Evolutionary conservation across 2,888 invertebrate species (phyloP).

Genomic region (Agonopterix arenella): DNA sequence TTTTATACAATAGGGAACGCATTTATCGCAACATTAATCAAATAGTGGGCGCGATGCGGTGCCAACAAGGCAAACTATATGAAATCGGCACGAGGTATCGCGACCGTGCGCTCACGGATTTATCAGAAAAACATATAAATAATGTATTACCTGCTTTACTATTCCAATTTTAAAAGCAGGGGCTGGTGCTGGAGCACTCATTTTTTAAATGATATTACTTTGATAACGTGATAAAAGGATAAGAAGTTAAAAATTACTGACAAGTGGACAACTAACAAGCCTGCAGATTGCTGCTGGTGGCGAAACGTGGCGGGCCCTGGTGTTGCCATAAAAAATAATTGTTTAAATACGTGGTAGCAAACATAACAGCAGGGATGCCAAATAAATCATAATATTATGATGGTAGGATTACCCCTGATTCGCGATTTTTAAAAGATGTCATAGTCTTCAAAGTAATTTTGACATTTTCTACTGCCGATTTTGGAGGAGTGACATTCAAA

Average conservation of each 20-base stretch:
- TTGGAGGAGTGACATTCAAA: no score
- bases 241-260: constrained; percentile 45
- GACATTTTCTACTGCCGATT: no score
- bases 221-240: constrained; percentile 34
- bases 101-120: background rate
- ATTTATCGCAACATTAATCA: constrained; percentile 2
- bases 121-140: constrained; percentile 6
- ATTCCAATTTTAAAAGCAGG: constrained; percentile 62
- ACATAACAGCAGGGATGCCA: no score
- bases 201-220: constrained; percentile 38
- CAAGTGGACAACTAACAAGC: constrained; percentile 42
- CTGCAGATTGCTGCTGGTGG: constrained; percentile 28
- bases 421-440: no score
- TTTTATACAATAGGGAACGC: background rate
- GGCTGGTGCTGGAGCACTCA: constrained; percentile 60
- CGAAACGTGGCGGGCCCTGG: constrained; percentile 65
- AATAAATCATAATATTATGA: no score
- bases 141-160: constrained; percentile 66
- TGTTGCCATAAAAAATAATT: constrained; percentile 38
- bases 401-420: no score
- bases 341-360: no score
- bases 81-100: constrained; percentile 56
- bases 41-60: constrained; percentile 27
- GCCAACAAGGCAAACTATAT: constrained; percentile 64
- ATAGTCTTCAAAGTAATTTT: no score